Conservation (phyloP, 2,113 vertebrate genomes). For the Pteronura brasiliensis region DNA sequence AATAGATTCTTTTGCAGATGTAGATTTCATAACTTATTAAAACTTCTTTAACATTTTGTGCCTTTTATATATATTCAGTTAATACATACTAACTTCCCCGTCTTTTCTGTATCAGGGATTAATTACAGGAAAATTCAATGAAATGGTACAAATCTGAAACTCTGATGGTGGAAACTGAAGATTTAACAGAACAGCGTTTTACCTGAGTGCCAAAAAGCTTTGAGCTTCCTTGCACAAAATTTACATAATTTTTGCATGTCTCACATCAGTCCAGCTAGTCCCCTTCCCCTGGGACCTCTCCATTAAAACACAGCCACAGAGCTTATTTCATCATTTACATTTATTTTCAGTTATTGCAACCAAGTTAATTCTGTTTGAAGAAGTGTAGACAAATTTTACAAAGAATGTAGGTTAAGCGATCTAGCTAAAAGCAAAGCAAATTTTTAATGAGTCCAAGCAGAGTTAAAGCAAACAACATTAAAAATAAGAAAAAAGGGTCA, state of each 20-base stretch:
- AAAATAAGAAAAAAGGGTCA: background rate
- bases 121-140: slow-evolving; percentile 64
- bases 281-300: background rate
- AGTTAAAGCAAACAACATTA: background rate
- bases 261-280: slow-evolving; percentile 26
- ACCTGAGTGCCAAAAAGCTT: slow-evolving; percentile 65
- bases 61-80: slow-evolving; percentile 60
- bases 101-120: slow-evolving; percentile 62
- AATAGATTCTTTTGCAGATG: slow-evolving; percentile 67
- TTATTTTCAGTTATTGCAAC: slow-evolving; percentile 58
- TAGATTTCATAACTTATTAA: slow-evolving; percentile 63
- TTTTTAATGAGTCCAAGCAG: background rate
- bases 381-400: slow-evolving; percentile 40
- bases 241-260: background rate
- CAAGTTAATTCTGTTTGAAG: slow-evolving; percentile 44
- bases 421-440: slow-evolving; percentile 16
- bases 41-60: slow-evolving; percentile 54
- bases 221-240: slow-evolving; percentile 54
- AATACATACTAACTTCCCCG: slow-evolving; percentile 55
- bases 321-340: slow-evolving; percentile 31
- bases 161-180: slow-evolving; percentile 69
- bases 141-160: slow-evolving; percentile 75
- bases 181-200: slow-evolving; percentile 71
- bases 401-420: slow-evolving; percentile 31
- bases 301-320: slow-evolving; percentile 41